Base-by-base conservation (phyloP, 2,888 invertebrate genomes). In the Yponomeuta sedellus region DNA sequence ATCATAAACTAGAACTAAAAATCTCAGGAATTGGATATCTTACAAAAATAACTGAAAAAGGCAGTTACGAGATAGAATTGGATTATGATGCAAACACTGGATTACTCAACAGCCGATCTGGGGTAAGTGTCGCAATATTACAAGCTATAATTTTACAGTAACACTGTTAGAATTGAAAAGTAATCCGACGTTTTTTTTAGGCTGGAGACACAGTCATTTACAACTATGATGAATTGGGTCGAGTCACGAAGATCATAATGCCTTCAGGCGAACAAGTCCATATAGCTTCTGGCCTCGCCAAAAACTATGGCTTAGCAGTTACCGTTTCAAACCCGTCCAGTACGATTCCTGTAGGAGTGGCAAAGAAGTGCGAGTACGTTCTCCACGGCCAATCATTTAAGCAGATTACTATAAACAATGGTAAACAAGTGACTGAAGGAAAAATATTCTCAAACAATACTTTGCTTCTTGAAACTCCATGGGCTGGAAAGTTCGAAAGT, bases 21-120 rank as follows among this genome's bases (percentile, higher is more conserved):
- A 97, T 98, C 85, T 97, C 97, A 70, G 98, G 97, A 68, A 96
- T 97, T 74, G 97, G 98, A 59, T 96, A 97, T 77, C 93, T 99
- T 74, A 96, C 97, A 59, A 96, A 95, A 82, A 93, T 98, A 73
- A 94, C 95, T 22, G 97, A 97, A 78, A 97, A 97, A 76, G 97
- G 98, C 67, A 94, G 96, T 72, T 94, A 96, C 34, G 97, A 97
- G 80, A 96, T 97, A 69, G 96, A 96, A 81, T 87, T 98, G 78
- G 97, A 97, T 78, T 99, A 98, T 78, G 97, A 98, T 80, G 96
- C 96, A 72, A 95, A 95, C 72, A 95, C 96, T 12, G 98, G 98
- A 20, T 92, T 99, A 69, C 92, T 99, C 34, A 95, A 96, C 72
- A 97, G 96, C 74, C 92, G 96, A 76, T 96, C 96, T 65, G 96